Base-by-base conservation (phyloP, 2,888 invertebrate genomes). In the Diarsia rubi region DNA sequence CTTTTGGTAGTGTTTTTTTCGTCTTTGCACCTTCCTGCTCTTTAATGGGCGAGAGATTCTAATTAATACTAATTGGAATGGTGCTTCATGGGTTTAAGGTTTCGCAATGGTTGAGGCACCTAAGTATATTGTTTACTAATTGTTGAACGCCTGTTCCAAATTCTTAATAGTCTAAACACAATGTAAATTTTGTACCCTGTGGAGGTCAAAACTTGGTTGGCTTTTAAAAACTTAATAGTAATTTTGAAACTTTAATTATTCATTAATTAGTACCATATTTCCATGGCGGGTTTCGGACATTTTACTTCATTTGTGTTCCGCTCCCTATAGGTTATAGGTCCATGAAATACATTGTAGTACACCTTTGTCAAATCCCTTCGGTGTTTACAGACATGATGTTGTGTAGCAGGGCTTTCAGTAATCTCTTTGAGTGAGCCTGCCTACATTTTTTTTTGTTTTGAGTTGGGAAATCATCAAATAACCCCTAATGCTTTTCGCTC, bases 41-140 rank as follows among this genome's bases (percentile, higher is more conserved):
- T 69, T 75, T 84, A 81, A 84, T 67, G 59, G 63, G 49, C 45
- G 54, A 42, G 47, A 52, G 66, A 72, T 84, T 75, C 65, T 62
- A 84, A 70, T 83, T 65, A 79, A 81, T 75, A 60, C 37, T 75
- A 81, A 73, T 81, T 84, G 80, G 65, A 73, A 69, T n/a, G 37
- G 42, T 14, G 65, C 19, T 57, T 47, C 65, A 65, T 60, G 42
- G 66, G 75, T 75, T 75, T 75, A 62, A 14, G 31, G 62, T 75
- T 75, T 44, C 47, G 5, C 0, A 27, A 64, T 62, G 27, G 12
- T 16, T 45, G n/a, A 21, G 16, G 27, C 47, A 42, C 24, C 52
- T 47, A 21, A n/a, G 52, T 47, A 24, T 45, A 60, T 54, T 47
- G 21, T 47, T 81, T 47, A 47, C 60, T 66, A 75, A 81, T 75